Base-by-base conservation (phyloP, 2,113 vertebrate genomes). In the Semnopithecus entellus region DNA sequence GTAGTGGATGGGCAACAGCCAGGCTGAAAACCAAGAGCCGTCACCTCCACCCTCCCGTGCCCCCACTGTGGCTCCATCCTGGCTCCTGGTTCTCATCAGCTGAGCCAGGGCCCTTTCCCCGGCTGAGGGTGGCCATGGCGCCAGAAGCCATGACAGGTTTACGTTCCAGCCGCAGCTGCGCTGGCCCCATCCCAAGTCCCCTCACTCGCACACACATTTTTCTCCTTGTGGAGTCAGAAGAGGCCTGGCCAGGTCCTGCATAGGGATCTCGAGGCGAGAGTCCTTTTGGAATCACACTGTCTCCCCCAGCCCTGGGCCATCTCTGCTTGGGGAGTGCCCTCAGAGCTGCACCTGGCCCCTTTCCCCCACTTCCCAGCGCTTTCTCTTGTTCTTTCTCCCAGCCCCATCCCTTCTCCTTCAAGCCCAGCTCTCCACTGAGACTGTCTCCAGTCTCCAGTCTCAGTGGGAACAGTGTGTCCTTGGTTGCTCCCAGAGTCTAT, bases 101-200 rank as follows among this genome's bases (percentile, higher is more conserved):
- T 12, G 11, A 11, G 91, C 52, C 59, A 32, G 30, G 35, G 55
- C 20, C 72, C 8, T 7, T 84, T 59, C 9, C 5, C 0, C 4
- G 57, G 75, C 4, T 32, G 9, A 13, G 45, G 48, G 55, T 48
- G 85, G 89, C 50, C 0, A 5, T 38, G 94, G 96, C 90, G 78
- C 96, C 97, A 88, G 94, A 61, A 91, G 57, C 66, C 72, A 13
- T 0, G 20, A 38, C 78, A 93, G 85, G 91, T 96, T 96, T 97
- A 95, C 5, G 72, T 83, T 73, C 55, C 1, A 14, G 80, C 91
- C 38, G 27, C 68, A 23, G 80, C 79, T 32, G 38, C 11, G 0
- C 86, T 86, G 96, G 92, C 88, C 20, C 3, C 7, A 10, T 2
- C 90, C 94, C 82, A 52, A 68, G 82, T 30, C n/a, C 52, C 59